Percentiles rank a stretch among this genome's conserved stretches.
Conservation (phyloP, 2,888 invertebrate genomes). For the Diarsia brunnea region DNA sequence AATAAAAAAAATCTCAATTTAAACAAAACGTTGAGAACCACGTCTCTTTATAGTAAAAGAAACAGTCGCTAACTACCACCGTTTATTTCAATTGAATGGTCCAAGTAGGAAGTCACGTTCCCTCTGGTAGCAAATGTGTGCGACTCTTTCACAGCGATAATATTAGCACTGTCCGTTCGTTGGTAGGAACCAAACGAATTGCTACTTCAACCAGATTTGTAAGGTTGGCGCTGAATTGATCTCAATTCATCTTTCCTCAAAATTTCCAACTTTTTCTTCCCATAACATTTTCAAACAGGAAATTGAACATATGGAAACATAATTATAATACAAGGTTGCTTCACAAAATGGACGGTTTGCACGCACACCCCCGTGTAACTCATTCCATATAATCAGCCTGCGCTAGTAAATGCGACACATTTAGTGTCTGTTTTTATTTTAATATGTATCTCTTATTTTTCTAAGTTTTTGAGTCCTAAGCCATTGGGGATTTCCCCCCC, state of each 20-base stretch:
- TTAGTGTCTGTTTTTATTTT: too few relatives aligned
- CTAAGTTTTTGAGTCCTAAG: background rate
- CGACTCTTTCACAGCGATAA: conserved; percentile 43
- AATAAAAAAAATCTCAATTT: too few relatives aligned
- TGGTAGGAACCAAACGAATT: conserved; percentile 33
- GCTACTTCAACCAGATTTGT: conserved; percentile 1
- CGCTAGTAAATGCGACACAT: background rate
- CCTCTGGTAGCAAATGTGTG: conserved; percentile 40
- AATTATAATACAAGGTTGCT: background rate
- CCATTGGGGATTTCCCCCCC: background rate
- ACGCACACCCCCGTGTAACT: background rate
- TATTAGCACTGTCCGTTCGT: conserved; percentile 57
- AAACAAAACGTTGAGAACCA: conserved; percentile 32
- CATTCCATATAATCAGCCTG: background rate
- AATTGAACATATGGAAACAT: background rate
- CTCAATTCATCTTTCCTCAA: background rate
- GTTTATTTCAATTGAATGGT: conserved; percentile 63
- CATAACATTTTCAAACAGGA: background rate
- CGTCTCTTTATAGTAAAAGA: conserved; percentile 32
- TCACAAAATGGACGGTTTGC: background rate
- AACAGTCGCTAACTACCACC: conserved; percentile 45
- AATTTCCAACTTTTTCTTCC: background rate
- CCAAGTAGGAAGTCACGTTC: conserved; percentile 65
- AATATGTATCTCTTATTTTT: too few relatives aligned
- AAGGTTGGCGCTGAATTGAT: background rate